Conservation (phyloP, 2,888 invertebrate species). For the Allophyes oxyacanthae region DNA sequence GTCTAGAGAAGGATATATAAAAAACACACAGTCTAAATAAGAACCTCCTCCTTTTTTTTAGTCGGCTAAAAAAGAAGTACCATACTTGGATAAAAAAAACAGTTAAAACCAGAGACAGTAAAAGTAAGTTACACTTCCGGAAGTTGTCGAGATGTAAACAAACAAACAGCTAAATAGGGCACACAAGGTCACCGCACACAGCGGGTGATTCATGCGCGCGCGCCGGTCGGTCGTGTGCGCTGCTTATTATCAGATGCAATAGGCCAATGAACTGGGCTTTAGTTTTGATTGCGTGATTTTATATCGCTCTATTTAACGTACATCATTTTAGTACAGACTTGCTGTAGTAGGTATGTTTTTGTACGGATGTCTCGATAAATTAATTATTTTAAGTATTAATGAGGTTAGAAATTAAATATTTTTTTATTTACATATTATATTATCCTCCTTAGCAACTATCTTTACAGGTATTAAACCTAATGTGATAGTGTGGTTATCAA, state of each 20-base stretch:
- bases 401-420: no score
- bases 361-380: no score
- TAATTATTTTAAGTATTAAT: no score
- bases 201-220: conserved; percentile 48
- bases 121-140: conserved; percentile 29
- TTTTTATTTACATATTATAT: no score
- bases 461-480: no score
- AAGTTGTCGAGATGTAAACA: conserved; percentile 49
- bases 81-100: background rate
- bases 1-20: no score
- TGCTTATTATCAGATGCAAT: conserved; percentile 57
- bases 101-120: conserved; percentile 20
- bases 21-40: no score
- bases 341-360: background rate
- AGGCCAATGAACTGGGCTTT: conserved; percentile 53
- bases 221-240: conserved; percentile 33
- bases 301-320: background rate
- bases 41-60: no score
- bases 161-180: conserved; percentile 53
- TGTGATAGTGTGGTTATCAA: no score
- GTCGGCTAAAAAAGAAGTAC: no score
- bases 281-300: conserved; percentile 32
- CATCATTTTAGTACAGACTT: background rate
- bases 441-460: no score
- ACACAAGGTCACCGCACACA: conserved; percentile 54